Conservation (phyloP, 2,888 invertebrate species). For the Limnephilus lunatus region DNA sequence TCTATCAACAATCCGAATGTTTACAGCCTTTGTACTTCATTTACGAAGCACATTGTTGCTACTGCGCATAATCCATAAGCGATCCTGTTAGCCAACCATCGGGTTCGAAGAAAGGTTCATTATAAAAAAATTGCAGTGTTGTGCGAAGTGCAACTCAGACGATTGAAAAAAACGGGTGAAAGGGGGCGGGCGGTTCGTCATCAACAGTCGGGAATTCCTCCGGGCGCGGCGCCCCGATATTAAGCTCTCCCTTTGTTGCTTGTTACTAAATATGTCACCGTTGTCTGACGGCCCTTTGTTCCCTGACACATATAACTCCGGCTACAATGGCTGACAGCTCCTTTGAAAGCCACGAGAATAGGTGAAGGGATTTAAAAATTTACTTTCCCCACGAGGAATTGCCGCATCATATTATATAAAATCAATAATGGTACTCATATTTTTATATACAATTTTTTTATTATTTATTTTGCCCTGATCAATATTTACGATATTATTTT, state of each 20-base stretch:
- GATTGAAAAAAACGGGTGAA: neutral
- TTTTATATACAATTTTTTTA: neutral
- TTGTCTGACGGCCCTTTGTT: conserved; percentile 48
- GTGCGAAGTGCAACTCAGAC: neutral
- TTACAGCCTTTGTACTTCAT: neutral
- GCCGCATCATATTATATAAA: conserved; percentile 10
- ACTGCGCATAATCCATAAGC: neutral
- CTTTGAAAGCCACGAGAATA: neutral
- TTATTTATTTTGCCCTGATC: neutral
- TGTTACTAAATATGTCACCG: conserved; percentile 54
- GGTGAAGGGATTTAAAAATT: conserved; percentile 10
- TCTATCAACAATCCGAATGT: neutral
- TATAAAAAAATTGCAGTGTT: neutral
- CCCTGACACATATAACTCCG: conserved; percentile 47
- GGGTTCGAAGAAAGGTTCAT: neutral
- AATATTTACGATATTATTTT: neutral
- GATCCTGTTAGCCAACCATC: neutral
- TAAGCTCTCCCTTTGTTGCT: conserved; percentile 39
- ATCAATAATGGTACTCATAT: neutral
- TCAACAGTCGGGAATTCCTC: conserved; percentile 20
- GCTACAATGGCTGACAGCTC: conserved; percentile 40
- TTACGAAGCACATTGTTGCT: neutral
- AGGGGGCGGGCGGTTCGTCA: conserved; percentile 35
- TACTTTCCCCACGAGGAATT: conserved; percentile 10
- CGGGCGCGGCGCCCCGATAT: conserved; percentile 52